Base-by-base conservation (phyloP, 2,888 invertebrate species). In the Chrysina gloriosa region DNA sequence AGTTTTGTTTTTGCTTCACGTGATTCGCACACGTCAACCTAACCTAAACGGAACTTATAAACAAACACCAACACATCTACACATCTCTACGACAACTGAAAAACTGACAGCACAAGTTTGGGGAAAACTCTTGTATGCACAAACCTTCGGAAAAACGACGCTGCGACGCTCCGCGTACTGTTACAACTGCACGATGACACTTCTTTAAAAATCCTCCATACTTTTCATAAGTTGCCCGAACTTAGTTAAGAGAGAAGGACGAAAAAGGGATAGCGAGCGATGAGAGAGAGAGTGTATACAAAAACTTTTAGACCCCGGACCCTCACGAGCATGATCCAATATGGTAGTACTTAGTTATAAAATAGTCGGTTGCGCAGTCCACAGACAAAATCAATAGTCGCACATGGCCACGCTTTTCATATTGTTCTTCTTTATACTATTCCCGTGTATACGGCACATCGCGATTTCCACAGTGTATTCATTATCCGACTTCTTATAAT, bases 251-350 rank as follows among this genome's bases (percentile, higher is more conserved):
- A 54, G 67, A 76, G 75, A 80, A 76, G 75, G 76, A 76, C 74
- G 76, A 76, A 75, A 77, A 78, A 78, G 77, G 79, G 79, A 61
- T 42, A 27, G 58, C 16, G 58, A 61, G 58, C 58, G 27, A 61
- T 16, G 58, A 61, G 42, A 61, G 42, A 61, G 58, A 61, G 14
- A 42, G 58, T 27, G 45, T 42, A 27, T 78, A 76, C 74, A 78
- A 78, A 77, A 80, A 79, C 75, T 80, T 81, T 80, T 77, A 74
- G 77, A 76, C 75, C 76, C 75, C 75, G 77, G 77, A 76, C 78
- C 74, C 77, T 79, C 76, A 77, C 78, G 79, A 75, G 79, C 80
- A 80, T 79, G 79, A 78, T 79, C 80, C 80, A 78, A 79, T 79
- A 79, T 79, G 78, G 79, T 75, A 74, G 74, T 75, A 74, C 74